These are phyloP conservation scores for Drosophila kikkawai DNA, from an alignment of 1,140 invertebrate species.

Conservation along the genomic window DNA sequence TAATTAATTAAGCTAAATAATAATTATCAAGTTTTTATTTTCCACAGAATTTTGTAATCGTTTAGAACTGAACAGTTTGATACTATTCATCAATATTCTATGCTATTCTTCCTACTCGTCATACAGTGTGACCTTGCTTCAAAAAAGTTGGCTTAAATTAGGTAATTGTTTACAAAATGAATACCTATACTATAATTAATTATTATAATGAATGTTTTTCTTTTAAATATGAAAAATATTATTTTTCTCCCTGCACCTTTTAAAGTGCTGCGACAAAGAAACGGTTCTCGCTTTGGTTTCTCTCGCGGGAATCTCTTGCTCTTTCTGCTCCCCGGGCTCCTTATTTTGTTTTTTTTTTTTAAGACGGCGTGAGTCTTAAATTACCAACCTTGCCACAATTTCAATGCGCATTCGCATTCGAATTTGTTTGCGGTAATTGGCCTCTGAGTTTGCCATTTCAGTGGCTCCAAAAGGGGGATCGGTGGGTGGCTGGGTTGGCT, in stretches of 20 bases:
- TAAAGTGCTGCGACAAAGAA: conserved; percentile 54
- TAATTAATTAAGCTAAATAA: too few relatives aligned
- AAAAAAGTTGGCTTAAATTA: background rate
- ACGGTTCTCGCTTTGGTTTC: conserved; percentile 58
- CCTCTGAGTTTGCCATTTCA: conserved; percentile 52
- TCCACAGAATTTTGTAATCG: too few relatives aligned
- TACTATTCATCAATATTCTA: too few relatives aligned
- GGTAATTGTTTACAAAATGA: background rate
- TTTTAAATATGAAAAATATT: background rate
- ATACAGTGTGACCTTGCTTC: background rate
- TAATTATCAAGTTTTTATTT: too few relatives aligned
- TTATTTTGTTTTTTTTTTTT: conserved; percentile 13
- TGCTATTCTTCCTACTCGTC: too few relatives aligned
- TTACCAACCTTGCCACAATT: conserved; percentile 84
- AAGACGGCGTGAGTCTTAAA: conserved; percentile 79
- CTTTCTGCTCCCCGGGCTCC: conserved; percentile 27
- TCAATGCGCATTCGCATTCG: conserved; percentile 82
- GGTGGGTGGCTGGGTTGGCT: conserved; percentile 6
- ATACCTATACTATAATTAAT: too few relatives aligned
- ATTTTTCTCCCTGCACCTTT: conserved; percentile 3
- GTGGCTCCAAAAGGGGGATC: conserved; percentile 15
- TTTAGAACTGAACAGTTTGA: too few relatives aligned
- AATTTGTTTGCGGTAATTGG: conserved; percentile 84
- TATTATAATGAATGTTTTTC: too few relatives aligned
- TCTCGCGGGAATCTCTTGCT: conserved; percentile 25